Percentiles rank a stretch among this genome's conserved stretches.
Conservation (phyloP, 1,140 invertebrate species). For the Belonocnema kinseyi region DNA sequence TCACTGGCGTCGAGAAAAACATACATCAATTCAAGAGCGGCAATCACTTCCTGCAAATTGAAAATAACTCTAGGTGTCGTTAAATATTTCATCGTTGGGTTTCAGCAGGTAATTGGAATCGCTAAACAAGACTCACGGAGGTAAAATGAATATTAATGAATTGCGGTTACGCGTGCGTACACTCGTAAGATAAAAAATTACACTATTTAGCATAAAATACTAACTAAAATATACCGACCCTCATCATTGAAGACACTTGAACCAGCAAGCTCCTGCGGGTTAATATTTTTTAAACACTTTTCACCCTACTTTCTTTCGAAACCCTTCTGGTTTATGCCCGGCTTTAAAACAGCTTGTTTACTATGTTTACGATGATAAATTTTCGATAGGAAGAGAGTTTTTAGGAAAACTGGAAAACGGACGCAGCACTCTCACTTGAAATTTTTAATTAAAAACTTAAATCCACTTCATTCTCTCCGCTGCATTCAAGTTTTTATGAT, state of each 20-base stretch:
- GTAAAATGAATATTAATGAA: constrained; percentile 23
- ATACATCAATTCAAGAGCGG: constrained; percentile 7
- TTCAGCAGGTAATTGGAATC: constrained; percentile 1
- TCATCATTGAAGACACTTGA: background rate
- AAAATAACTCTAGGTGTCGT: constrained; percentile 4
- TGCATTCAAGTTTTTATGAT: constrained; percentile 17
- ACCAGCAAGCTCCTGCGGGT: background rate
- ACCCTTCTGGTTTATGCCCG: background rate
- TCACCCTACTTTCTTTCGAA: background rate
- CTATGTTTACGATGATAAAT: background rate
- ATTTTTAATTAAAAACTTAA: constrained; percentile 20
- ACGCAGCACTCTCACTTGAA: constrained; percentile 3
- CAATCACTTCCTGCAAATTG: constrained; percentile 15
- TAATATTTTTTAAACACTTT: constrained; percentile 16
- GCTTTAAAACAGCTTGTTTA: constrained; percentile 19
- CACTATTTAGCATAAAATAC: background rate
- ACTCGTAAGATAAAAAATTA: constrained; percentile 19
- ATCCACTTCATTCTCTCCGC: background rate
- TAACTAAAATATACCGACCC: constrained; percentile 1
- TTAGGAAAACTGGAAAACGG: background rate
- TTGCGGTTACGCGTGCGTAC: background rate
- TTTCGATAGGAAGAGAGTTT: background rate
- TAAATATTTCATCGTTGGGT: background rate
- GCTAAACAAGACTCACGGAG: background rate
- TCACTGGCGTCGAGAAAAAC: constrained; percentile 7